A percentile compares a stretch with the other conserved stretches of the same genome.
Evolutionary conservation across 64 coral and sea anemone species (phyloP).

Genomic region (Montipora foliosa): DNA sequence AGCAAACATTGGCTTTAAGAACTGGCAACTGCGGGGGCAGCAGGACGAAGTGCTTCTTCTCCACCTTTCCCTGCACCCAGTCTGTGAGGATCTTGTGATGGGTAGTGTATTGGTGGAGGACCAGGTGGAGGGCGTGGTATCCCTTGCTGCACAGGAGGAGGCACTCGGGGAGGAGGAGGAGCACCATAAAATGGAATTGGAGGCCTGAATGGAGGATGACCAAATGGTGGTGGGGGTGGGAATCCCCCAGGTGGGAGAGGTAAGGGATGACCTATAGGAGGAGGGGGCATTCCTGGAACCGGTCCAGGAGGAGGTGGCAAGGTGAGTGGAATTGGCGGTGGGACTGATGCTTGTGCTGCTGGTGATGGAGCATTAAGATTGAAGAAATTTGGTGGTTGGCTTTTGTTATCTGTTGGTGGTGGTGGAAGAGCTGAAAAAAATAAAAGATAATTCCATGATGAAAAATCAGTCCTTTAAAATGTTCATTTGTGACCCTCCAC

Average conservation of each 20-base stretch:
- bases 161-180: constrained; percentile 90
- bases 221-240: constrained; percentile 88
- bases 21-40: constrained; percentile 51
- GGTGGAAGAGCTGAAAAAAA: constrained; percentile 84
- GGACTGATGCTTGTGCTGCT: constrained; percentile 52
- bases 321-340: constrained; percentile 75
- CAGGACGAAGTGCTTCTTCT: constrained; percentile 57
- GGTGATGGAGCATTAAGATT: constrained; percentile 68
- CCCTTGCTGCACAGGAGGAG: constrained; percentile 65
- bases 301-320: constrained; percentile 85
- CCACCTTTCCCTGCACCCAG: constrained; percentile 82
- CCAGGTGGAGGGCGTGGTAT: constrained; percentile 79
- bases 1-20: neutral
- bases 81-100: constrained; percentile 97
- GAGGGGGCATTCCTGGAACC: constrained; percentile 78
- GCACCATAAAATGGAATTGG: constrained; percentile 82
- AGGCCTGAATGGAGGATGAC: constrained; percentile 81
- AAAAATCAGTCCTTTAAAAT: too few species aligned
- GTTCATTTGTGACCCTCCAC: too few species aligned
- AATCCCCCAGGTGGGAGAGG: constrained; percentile 74
- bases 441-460: too few species aligned
- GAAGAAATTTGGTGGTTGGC: constrained; percentile 91
- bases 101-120: constrained; percentile 95
- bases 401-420: constrained; percentile 81
- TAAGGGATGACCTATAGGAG: constrained; percentile 82